Evolutionary conservation across 2,113 vertebrate species (phyloP), one percentile per base, ranked within the genome.

Genomic region (Chauna torquata): DNA sequence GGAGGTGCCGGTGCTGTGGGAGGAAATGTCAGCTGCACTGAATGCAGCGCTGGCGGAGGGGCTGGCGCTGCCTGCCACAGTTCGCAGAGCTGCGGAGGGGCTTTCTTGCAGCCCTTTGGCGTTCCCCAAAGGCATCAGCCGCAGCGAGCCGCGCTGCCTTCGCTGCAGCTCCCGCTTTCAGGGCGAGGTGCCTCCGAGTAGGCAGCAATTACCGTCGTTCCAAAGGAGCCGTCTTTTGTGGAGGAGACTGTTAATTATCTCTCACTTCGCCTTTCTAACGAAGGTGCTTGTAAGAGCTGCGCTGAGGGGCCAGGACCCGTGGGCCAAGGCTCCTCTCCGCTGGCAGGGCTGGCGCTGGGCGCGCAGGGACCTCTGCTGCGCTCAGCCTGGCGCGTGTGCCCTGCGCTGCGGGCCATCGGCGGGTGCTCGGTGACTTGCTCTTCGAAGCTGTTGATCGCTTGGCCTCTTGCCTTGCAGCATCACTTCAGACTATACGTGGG

Each of bases 231-330:
- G 42, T 94, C 6, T 0, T 86, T 74, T 86, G 50, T 68, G 76
- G 76, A 95, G 65, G 47, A 96, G 72, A 55, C 44, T 81, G 25
- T 24, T 93, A 90, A 95, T 95, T 91, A 92, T 42, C 57, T 49
- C 47, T 81, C 45, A 44, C 16, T 70, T 83, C 62, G 45, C 64
- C 59, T 79, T 94, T 77, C 52, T 82, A 84, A 91, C 50, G 84
- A 87, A 70, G 83, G 54, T 78, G 13, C 78, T 32, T 44, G 15
- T 28, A n/a, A 27, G 79, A 59, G 44, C 28, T 74, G 28, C 89
- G 68, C 64, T 62, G n/a, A n/a, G 16, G 50, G 72, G 50, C 54
- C 54, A 8, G 16, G 7, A 42, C 72, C 75, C 32, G 1, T 6
- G 54, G 54, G 49, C n/a, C 55, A 38, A 3, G 44, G 45, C 44